Percentiles rank a stretch among this genome's conserved stretches.
These are phyloP conservation scores for Alectoris magna DNA, from an alignment of 2,797 vertebrate species.

Conservation along the genomic window DNA sequence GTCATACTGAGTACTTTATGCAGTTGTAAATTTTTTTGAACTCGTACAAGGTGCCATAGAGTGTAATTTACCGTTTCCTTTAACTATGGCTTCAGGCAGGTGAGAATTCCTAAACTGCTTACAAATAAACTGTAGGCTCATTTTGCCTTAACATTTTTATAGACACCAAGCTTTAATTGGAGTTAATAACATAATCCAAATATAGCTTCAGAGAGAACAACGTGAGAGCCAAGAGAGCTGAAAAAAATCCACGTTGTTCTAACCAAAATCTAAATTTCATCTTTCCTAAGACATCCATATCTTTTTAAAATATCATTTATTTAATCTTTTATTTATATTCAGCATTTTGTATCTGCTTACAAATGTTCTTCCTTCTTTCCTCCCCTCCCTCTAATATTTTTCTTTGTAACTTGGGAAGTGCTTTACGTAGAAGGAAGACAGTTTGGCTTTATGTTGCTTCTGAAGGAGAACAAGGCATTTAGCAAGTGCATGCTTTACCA, in stretches of 20 bases:
- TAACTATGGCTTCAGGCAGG: background rate
- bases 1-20: background rate
- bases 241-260: background rate
- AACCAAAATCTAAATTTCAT: background rate
- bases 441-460: background rate
- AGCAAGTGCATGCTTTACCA: background rate
- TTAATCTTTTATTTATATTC: background rate
- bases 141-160: background rate
- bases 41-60: background rate
- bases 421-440: background rate
- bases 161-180: background rate
- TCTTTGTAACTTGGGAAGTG: background rate
- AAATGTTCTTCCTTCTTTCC: background rate
- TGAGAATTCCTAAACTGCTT: background rate
- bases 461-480: background rate
- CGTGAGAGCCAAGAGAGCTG: background rate
- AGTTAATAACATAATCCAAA: background rate
- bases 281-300: background rate
- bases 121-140: background rate
- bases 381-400: background rate
- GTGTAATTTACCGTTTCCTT: background rate
- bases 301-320: background rate
- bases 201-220: background rate
- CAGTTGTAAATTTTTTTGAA: background rate
- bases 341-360: background rate